A percentile compares a stretch with the other conserved stretches of the same genome.
These are phyloP conservation scores for Hirtodrosophila confusa DNA, from an alignment of 2,888 invertebrate genomes.

Conservation along the genomic window DNA sequence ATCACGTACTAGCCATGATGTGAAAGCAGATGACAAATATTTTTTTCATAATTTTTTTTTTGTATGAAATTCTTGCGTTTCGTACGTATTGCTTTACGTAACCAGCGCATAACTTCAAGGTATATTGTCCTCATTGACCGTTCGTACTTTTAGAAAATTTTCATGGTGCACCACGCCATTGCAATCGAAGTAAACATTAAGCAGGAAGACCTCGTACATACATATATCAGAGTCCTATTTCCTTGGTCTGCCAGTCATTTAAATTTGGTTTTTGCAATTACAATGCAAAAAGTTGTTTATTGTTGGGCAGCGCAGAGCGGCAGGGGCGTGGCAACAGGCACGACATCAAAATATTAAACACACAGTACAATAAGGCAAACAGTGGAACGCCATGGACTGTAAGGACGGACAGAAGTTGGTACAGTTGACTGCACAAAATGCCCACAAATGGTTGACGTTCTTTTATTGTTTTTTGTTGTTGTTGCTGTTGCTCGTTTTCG, in stretches of 20 bases:
- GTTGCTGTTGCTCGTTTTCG: slow-evolving; percentile 47
- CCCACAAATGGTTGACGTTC: slow-evolving; percentile 62
- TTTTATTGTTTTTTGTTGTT: slow-evolving; percentile 25
- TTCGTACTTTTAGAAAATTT: no score
- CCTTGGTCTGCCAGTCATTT: slow-evolving; percentile 16
- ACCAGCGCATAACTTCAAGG: no score
- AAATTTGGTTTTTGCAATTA: slow-evolving; percentile 49
- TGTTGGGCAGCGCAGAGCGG: neutral
- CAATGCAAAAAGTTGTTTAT: slow-evolving; percentile 36
- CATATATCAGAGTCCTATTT: no score
- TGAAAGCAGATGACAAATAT: no score
- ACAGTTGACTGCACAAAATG: slow-evolving; percentile 68
- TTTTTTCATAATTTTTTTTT: no score
- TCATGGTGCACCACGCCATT: no score
- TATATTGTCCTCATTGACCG: no score
- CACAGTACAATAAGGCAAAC: slow-evolving; percentile 56
- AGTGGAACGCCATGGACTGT: slow-evolving; percentile 7
- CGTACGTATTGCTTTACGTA: no score
- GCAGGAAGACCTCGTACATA: no score
- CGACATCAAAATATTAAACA: slow-evolving; percentile 68
- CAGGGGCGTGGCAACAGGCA: slow-evolving; percentile 37
- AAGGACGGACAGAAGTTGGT: slow-evolving; percentile 44
- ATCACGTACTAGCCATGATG: no score
- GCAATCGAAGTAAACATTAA: no score
- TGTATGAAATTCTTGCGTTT: no score